These are phyloP conservation scores for Oreochromis grahami DNA, from an alignment of 2,797 vertebrate genomes.

Conservation along the genomic window DNA sequence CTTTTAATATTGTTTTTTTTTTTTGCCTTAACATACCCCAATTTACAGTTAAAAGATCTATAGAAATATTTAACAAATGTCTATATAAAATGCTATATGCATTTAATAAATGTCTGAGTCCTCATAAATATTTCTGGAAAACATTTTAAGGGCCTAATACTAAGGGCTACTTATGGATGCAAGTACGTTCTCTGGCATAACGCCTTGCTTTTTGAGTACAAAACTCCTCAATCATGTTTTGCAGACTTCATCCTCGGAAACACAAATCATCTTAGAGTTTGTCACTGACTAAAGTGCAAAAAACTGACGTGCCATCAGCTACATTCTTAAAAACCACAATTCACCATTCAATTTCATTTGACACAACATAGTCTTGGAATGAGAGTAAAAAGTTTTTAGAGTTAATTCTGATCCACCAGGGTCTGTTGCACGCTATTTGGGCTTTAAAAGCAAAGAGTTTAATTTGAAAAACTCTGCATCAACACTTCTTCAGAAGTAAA, in stretches of 20 bases:
- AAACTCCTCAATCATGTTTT: neutral
- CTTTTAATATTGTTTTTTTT: neutral
- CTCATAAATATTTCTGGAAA: neutral
- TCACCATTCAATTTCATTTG: neutral
- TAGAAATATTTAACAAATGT: neutral
- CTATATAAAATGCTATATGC: neutral
- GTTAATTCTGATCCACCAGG: neutral
- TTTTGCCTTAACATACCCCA: neutral
- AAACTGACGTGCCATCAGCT: neutral
- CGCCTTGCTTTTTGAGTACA: neutral
- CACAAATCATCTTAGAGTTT: neutral
- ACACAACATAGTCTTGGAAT: neutral
- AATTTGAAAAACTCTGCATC: neutral
- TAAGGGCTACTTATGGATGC: neutral
- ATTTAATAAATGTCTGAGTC: neutral
- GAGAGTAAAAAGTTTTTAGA: neutral
- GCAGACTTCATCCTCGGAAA: neutral
- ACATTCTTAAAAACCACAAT: neutral
- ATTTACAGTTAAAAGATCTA: neutral
- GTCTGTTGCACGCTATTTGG: neutral
- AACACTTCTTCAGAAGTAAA: neutral
- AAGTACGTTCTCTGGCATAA: neutral
- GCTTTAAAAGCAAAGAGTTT: neutral
- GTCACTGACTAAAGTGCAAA: neutral
- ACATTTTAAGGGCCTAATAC: neutral